A percentile compares a stretch with the other conserved stretches of the same genome.
phyloP scores from a whole-genome alignment of 2,113 vertebrate genomes.

The Dromas ardeola region DNA sequence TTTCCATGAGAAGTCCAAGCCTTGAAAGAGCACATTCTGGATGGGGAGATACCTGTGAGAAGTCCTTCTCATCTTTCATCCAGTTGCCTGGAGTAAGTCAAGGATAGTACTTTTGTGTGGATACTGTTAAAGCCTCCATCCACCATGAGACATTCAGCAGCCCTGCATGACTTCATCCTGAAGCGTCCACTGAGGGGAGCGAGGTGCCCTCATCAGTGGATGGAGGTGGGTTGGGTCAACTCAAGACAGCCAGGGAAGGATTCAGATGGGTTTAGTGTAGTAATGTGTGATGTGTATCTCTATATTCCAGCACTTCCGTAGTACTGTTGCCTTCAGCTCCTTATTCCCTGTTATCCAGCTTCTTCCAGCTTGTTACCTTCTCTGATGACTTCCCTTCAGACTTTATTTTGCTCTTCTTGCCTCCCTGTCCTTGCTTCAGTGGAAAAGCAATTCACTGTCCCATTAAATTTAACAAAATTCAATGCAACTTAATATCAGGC shows the following conservation, averaged over 20 bases:
- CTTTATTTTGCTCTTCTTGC: background rate
- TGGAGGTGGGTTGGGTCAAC: background rate
- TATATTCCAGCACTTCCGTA: background rate
- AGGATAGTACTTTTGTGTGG: background rate
- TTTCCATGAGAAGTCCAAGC: background rate
- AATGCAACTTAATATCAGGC: slow-evolving; percentile 5
- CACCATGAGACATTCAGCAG: background rate
- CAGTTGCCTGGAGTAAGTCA: background rate
- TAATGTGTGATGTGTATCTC: background rate
- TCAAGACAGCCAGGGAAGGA: background rate
- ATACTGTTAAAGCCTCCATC: background rate
- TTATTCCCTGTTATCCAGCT: background rate
- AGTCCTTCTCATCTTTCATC: background rate
- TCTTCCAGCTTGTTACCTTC: background rate
- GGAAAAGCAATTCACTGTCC: slow-evolving; percentile 25
- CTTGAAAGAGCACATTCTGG: background rate
- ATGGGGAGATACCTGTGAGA: background rate
- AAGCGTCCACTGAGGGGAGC: background rate
- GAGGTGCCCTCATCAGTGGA: background rate
- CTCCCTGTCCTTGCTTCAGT: background rate
- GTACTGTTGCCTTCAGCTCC: background rate
- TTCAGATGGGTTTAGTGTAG: background rate
- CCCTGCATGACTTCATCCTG: background rate
- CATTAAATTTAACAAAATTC: slow-evolving; percentile 19
- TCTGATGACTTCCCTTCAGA: background rate